phyloP scores from a whole-genome alignment of 2,797 vertebrate genomes.

The Hylomyscus alleni region DNA sequence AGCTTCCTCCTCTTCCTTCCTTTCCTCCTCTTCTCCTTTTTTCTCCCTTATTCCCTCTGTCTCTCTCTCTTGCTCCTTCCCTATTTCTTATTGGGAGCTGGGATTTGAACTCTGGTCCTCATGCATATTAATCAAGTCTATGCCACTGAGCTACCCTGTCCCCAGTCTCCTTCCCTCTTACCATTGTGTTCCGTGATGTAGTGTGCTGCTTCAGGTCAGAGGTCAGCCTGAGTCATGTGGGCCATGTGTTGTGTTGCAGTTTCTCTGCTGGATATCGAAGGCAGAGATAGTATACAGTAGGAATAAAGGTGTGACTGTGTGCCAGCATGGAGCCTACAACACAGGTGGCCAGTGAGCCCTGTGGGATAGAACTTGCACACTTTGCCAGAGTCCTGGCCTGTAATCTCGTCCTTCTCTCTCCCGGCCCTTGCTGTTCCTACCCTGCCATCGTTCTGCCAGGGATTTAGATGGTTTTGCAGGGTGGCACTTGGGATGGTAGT shows the following conservation, averaged over 20 bases:
- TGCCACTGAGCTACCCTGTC: not conserved
- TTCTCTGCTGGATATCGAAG: not conserved
- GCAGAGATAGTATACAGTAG: not conserved
- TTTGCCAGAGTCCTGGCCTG: not conserved
- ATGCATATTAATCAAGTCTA: not conserved
- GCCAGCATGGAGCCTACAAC: not conserved
- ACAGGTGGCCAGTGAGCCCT: not conserved
- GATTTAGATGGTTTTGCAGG: not conserved
- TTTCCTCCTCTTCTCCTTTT: not conserved
- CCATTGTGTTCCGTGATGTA: not conserved
- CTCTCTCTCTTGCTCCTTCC: not conserved
- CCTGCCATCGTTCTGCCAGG: not conserved
- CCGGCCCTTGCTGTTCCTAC: rapidly evolving
- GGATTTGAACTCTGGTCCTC: not conserved
- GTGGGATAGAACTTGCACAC: not conserved
- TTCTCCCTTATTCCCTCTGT: not conserved
- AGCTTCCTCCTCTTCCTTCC: too few species aligned
- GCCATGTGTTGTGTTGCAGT: not conserved
- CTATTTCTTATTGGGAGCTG: not conserved
- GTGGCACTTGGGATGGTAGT: not conserved
- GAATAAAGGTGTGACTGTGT: not conserved
- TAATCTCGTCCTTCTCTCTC: rapidly evolving
- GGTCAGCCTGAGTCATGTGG: not conserved
- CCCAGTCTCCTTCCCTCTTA: not conserved
- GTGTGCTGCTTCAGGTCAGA: not conserved